Conservation (phyloP, 2,888 invertebrate species). For the Lasioglossum calceatum region DNA sequence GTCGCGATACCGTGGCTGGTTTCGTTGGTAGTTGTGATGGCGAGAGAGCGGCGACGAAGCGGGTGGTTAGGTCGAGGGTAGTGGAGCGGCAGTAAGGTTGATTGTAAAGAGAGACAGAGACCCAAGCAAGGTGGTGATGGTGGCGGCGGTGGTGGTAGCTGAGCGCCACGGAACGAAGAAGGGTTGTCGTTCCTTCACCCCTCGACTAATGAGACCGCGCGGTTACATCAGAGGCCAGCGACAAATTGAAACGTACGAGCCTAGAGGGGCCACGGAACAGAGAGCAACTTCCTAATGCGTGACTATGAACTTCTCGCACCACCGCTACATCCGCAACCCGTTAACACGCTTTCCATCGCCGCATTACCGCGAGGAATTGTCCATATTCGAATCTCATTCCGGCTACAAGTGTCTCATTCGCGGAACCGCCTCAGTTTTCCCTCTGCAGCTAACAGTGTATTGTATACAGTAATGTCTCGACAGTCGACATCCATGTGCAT, state of each 20-base stretch:
- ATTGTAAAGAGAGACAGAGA: conserved; percentile 76
- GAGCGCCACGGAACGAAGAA: conserved; percentile 55
- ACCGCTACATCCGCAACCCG: conserved; percentile 56
- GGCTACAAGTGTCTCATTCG: background rate
- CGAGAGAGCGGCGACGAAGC: conserved; percentile 48
- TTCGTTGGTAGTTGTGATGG: conserved; percentile 24
- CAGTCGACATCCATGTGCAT: background rate
- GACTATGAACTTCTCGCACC: conserved; percentile 62
- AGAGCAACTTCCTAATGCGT: conserved; percentile 78
- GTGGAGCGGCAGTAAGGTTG: conserved; percentile 79
- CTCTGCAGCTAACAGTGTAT: background rate
- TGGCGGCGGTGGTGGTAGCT: background rate
- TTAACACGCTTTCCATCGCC: conserved; percentile 62
- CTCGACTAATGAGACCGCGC: conserved; percentile 83
- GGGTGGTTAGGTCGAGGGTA: conserved; percentile 69
- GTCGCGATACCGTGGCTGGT: conserved; percentile 9
- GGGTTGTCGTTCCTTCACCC: conserved; percentile 72
- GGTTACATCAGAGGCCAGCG: conserved; percentile 82
- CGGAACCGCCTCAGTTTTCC: background rate
- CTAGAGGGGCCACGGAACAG: conserved; percentile 76
- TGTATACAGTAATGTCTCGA: background rate
- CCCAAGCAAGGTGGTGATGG: conserved; percentile 47
- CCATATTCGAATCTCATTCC: conserved; percentile 58
- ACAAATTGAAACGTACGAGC: conserved; percentile 84
- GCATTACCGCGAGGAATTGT: conserved; percentile 39